Base-by-base conservation (phyloP, 2,113 vertebrate species). In the Nycticebus coucang region DNA sequence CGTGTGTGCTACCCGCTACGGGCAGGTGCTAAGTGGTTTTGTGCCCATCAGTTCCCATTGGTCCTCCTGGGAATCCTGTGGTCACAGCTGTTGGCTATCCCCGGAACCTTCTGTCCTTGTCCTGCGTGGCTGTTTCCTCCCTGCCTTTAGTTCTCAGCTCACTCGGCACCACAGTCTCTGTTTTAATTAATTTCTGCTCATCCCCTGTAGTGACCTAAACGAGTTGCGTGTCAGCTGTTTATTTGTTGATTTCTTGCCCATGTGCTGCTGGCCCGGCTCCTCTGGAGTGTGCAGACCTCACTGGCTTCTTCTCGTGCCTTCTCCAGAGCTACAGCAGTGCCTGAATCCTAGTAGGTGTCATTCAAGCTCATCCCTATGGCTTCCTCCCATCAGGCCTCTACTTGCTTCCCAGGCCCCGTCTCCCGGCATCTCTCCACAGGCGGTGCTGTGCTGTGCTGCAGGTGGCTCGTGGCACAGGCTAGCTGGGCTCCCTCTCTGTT, bases 361-460 rank as follows among this genome's bases (percentile, higher is more conserved):
- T 33, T 19, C 57, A 2, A 0, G 17, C 18, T 18, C 53, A 33
- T 75, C 7, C 14, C 50, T 19, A 0, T 2, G 3, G 17, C 60
- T 64, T 37, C 28, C 22, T 57, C 28, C 37, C 0, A 9, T 4
- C 30, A 4, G 7, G 35, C 62, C 12, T 85, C 55, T 41, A 55
- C 18, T 35, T 7, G 9, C 2, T 2, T n/a, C n/a, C 5, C 26
- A 19, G 17, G 28, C 50, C 11, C 9, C 0, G 1, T 50, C 55
- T 37, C 2, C 26, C 72, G 74, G 8, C 9, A 2, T 22, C 50
- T 53, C n/a, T 6, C 45, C 14, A 12, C 24, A 66, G 15, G 64
- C 15, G 18, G 13, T 4, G 6, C 24, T 33, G 3, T 2, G 3
- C 33, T 4, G 57, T 15, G 21, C 2, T 60, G 57, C 68, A 12